Conservation (phyloP, 1,140 invertebrate genomes). For the Drosophila grimshawi region DNA sequence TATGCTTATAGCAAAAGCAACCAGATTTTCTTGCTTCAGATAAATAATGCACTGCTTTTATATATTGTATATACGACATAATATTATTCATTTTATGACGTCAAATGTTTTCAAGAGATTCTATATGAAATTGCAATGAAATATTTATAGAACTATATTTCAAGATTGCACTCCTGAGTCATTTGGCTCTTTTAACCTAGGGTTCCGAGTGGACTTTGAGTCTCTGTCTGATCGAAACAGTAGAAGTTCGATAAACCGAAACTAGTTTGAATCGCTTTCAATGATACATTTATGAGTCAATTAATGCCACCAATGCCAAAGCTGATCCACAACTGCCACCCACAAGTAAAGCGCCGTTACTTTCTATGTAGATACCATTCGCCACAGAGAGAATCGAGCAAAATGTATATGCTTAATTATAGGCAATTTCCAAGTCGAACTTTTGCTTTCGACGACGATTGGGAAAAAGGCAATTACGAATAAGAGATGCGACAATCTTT, state of each 20-base stretch:
- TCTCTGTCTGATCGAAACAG: constrained; percentile 15
- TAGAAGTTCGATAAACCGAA: constrained; percentile 46
- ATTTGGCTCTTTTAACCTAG: constrained; percentile 37
- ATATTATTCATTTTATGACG: too few relatives aligned
- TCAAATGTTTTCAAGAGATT: too few relatives aligned
- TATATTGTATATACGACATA: too few relatives aligned
- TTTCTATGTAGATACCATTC: constrained; percentile 56
- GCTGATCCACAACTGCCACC: constrained; percentile 11
- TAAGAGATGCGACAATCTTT: constrained; percentile 56
- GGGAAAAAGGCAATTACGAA: constrained; percentile 37
- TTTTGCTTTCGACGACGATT: constrained; percentile 53
- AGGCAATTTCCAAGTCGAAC: constrained; percentile 53
- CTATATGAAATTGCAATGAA: too few relatives aligned
- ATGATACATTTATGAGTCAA: constrained; percentile 44
- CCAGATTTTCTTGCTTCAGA: too few relatives aligned
- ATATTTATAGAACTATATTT: not conserved
- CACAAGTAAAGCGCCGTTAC: constrained; percentile 19
- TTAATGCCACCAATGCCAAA: constrained; percentile 29
- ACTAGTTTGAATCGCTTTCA: constrained; percentile 55
- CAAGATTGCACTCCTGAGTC: constrained; percentile 24
- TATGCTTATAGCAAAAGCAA: too few relatives aligned
- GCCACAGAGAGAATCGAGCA: constrained; percentile 15
- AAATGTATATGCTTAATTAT: constrained; percentile 75
- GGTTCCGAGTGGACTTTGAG: constrained; percentile 6
- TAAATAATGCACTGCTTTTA: too few relatives aligned